Conservation (phyloP, 2,888 invertebrate genomes). For the Mythimna albipuncta region DNA sequence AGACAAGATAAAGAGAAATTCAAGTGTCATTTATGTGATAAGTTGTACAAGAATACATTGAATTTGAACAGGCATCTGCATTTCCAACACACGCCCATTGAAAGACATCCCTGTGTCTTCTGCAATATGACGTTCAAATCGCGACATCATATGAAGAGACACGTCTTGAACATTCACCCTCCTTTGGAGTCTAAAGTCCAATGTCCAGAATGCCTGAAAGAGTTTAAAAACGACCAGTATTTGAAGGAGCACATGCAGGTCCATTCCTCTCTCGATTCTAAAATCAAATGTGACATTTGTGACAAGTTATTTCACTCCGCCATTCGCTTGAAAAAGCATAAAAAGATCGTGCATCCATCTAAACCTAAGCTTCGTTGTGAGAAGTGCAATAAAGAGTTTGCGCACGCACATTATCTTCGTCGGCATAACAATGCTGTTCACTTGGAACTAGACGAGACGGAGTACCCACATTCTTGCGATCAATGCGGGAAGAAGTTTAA, state of each 20-base stretch:
- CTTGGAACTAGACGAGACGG: slow-evolving; percentile 80
- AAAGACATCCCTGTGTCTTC: slow-evolving; percentile 84
- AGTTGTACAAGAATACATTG: slow-evolving; percentile 82
- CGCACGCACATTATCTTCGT: slow-evolving; percentile 83
- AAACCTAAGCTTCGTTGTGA: slow-evolving; percentile 85
- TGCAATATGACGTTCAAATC: slow-evolving; percentile 87
- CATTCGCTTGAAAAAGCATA: slow-evolving; percentile 85
- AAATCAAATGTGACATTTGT: slow-evolving; percentile 86
- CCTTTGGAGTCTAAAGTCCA: slow-evolving; percentile 86
- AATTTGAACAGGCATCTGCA: slow-evolving; percentile 84
- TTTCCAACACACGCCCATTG: slow-evolving; percentile 83
- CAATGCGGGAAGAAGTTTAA: slow-evolving; percentile 87
- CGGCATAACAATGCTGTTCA: slow-evolving; percentile 85
- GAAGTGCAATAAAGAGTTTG: slow-evolving; percentile 86
- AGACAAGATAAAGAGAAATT: slow-evolving; percentile 80
- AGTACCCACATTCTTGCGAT: slow-evolving; percentile 83
- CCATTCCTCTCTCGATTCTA: slow-evolving; percentile 82
- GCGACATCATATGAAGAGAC: slow-evolving; percentile 86
- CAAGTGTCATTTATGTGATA: slow-evolving; percentile 83
- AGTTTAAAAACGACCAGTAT: slow-evolving; percentile 88
- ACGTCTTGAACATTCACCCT: slow-evolving; percentile 86
- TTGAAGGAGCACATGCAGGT: slow-evolving; percentile 87
- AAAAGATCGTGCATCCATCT: slow-evolving; percentile 85
- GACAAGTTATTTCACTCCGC: slow-evolving; percentile 86
- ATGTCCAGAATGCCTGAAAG: slow-evolving; percentile 85